A percentile compares a stretch with the other conserved stretches of the same genome.
phyloP scores from a whole-genome alignment of 2,797 vertebrate species.

The Chromobotia macracanthus region DNA sequence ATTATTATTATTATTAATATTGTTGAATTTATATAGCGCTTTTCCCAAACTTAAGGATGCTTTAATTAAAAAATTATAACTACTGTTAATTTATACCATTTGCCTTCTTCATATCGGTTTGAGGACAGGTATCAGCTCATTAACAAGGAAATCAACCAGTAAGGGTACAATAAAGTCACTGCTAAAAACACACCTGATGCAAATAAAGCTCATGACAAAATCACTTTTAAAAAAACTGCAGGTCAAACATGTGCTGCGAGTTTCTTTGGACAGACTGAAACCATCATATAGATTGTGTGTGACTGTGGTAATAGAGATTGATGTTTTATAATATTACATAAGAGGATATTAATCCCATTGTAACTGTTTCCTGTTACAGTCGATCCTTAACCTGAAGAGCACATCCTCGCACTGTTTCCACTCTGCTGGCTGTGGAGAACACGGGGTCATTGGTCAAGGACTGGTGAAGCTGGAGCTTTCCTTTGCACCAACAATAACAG shows the following conservation, averaged over 20 bases:
- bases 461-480: constrained; percentile 50
- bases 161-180: too few relatives aligned
- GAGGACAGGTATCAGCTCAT: too few relatives aligned
- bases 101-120: too few relatives aligned
- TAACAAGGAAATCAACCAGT: too few relatives aligned
- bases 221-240: not conserved
- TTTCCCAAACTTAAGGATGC: too few relatives aligned
- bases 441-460: constrained; percentile 58
- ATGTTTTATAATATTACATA: constrained; percentile 37
- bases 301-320: constrained; percentile 39
- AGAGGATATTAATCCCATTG: constrained; percentile 17
- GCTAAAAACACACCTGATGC: too few relatives aligned
- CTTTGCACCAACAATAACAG: constrained; percentile 64
- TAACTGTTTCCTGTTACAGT: constrained; percentile 51
- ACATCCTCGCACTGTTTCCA: constrained; percentile 53
- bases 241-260: not conserved
- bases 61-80: too few relatives aligned
- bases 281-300: not conserved
- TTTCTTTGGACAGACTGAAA: not conserved
- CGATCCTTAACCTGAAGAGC: constrained; percentile 34
- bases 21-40: too few relatives aligned
- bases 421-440: constrained; percentile 41
- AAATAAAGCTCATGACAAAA: not conserved
- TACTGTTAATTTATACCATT: too few relatives aligned
- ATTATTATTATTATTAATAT: too few relatives aligned